Evolutionary conservation across 2,113 vertebrate species (phyloP).

Genomic region (Pseudorhombus dupliciocellatus): DNA sequence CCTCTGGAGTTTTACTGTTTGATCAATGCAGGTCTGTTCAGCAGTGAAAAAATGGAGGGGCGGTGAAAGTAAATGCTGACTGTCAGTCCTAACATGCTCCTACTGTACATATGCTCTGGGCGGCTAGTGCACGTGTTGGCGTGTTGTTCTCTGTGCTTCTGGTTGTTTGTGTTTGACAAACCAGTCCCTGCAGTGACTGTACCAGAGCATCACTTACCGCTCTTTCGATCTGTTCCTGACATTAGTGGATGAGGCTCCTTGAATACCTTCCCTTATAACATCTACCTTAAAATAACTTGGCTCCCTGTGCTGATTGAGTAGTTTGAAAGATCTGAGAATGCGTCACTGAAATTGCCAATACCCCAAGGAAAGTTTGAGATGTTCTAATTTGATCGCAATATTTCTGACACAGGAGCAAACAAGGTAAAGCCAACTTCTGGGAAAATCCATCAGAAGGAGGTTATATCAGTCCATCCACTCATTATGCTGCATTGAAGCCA

Average conservation of each 20-base stretch:
- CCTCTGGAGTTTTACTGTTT: slow-evolving; percentile 17
- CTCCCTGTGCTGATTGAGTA: slow-evolving; percentile 2
- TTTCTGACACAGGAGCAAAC: slow-evolving; percentile 12
- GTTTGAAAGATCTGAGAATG: not conserved
- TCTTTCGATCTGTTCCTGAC: not conserved
- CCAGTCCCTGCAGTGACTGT: slow-evolving; percentile 9
- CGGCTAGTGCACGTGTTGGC: slow-evolving; percentile 18
- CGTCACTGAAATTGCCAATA: slow-evolving; percentile 19
- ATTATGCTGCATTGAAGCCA: slow-evolving; percentile 1
- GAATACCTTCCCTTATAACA: not conserved
- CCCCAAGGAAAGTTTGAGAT: slow-evolving; percentile 18
- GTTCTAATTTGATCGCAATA: slow-evolving; percentile 18
- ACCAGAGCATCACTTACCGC: slow-evolving; percentile 2
- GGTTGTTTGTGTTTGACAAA: not conserved
- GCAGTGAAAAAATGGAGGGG: slow-evolving; percentile 15
- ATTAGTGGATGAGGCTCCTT: not conserved
- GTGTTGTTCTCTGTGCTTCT: not conserved
- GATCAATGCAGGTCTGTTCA: slow-evolving; percentile 22
- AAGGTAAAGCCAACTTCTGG: slow-evolving; percentile 16
- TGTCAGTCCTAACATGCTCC: slow-evolving; percentile 20
- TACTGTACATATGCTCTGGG: slow-evolving; percentile 3
- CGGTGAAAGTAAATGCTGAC: slow-evolving; percentile 21
- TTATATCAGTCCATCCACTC: slow-evolving; percentile 19
- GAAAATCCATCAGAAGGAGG: slow-evolving; percentile 10
- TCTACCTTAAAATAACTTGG: slow-evolving; percentile 1